A percentile compares a stretch with the other conserved stretches of the same genome.
Evolutionary conservation across 2,888 invertebrate species (phyloP).

Genomic region (Oligia latruncula): DNA sequence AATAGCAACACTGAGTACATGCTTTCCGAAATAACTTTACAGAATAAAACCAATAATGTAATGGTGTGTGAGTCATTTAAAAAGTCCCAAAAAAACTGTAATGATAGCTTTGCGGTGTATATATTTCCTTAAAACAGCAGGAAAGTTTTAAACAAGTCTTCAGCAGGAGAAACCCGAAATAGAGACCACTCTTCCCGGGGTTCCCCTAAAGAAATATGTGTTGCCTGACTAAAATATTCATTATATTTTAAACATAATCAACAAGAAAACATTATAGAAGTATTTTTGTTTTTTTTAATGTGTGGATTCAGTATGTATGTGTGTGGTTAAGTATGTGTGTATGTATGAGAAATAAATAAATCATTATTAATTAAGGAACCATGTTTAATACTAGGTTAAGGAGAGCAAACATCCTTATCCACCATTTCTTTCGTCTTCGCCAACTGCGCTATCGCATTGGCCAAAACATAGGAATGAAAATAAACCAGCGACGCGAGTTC

Average conservation of each 20-base stretch:
- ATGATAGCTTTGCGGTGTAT: neutral
- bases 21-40: neutral
- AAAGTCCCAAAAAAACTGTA: neutral
- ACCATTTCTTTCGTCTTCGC: slow-evolving; percentile 28
- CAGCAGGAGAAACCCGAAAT: too few species aligned
- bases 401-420: slow-evolving; percentile 35
- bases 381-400: too few species aligned
- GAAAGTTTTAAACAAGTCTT: neutral
- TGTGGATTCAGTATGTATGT: neutral
- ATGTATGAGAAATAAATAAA: neutral
- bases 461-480: slow-evolving; percentile 80
- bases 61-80: neutral
- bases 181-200: neutral
- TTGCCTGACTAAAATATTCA: neutral
- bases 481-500: slow-evolving; percentile 80
- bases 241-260: neutral
- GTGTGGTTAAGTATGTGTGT: too few species aligned
- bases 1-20: neutral
- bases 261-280: too few species aligned
- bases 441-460: slow-evolving; percentile 68
- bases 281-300: neutral
- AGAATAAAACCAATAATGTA: neutral
- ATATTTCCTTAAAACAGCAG: neutral
- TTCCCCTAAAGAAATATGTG: neutral
- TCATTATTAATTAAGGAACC: neutral